These are phyloP conservation scores for Carterocephalus palaemon DNA, from an alignment of 2,888 invertebrate genomes.

Conservation along the genomic window DNA sequence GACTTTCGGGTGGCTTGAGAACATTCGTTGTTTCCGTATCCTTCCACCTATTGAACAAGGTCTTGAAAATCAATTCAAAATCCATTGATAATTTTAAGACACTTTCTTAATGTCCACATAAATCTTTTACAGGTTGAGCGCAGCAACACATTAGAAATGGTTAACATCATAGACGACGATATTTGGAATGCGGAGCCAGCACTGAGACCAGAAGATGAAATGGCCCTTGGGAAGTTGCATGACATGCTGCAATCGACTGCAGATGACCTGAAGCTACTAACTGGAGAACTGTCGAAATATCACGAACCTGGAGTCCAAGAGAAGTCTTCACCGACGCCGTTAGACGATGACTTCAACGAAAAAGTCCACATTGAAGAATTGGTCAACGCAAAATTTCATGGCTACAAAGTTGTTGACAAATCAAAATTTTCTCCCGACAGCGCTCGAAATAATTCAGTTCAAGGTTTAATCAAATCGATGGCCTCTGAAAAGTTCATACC, in stretches of 20 bases:
- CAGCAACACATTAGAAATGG: slow-evolving; percentile 68
- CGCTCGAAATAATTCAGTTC: slow-evolving; percentile 22
- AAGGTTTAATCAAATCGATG: slow-evolving; percentile 28
- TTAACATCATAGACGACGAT: slow-evolving; percentile 67
- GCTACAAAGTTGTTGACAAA: slow-evolving; percentile 57
- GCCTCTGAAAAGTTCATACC: slow-evolving; percentile 30
- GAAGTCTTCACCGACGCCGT: slow-evolving; percentile 56
- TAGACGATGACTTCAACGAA: slow-evolving; percentile 72
- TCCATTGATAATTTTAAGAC: too few species aligned
- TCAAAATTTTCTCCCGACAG: slow-evolving; percentile 25
- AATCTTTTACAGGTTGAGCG: slow-evolving; percentile 60
- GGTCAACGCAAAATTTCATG: slow-evolving; percentile 72
- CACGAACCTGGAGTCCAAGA: slow-evolving; percentile 57
- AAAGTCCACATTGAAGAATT: slow-evolving; percentile 70
- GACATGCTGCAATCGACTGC: slow-evolving; percentile 73
- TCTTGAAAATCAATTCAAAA: too few species aligned
- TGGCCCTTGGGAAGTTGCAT: slow-evolving; percentile 62
- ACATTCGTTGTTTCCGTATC: too few species aligned
- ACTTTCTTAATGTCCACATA: slow-evolving; percentile 12
- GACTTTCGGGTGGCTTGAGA: too few species aligned
- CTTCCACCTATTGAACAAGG: too few species aligned
- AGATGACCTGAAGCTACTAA: slow-evolving; percentile 67
- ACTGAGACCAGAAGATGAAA: slow-evolving; percentile 69
- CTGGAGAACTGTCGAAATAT: slow-evolving; percentile 59
- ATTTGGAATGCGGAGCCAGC: slow-evolving; percentile 67